Evolutionary conservation across 2,797 vertebrate genomes (phyloP).

Genomic region (Acomys russatus): DNA sequence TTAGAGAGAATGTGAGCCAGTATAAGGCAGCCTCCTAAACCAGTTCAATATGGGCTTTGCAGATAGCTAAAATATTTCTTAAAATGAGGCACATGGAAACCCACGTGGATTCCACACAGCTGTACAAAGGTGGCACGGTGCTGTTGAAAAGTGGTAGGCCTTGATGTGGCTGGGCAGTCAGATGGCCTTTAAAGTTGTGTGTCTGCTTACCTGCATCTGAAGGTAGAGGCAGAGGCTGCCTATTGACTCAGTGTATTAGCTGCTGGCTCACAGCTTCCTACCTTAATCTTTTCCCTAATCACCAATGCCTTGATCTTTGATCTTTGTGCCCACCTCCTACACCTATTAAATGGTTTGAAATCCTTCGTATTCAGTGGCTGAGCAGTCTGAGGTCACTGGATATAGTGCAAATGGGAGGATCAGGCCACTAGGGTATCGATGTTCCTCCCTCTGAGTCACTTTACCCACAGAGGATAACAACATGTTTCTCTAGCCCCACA

Average conservation of each 20-base stretch:
- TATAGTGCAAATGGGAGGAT: background rate
- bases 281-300: background rate
- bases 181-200: background rate
- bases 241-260: background rate
- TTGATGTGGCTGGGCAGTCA: background rate
- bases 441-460: background rate
- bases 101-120: background rate
- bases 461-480: background rate
- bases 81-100: background rate
- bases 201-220: background rate
- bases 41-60: background rate
- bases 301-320: too few relatives aligned
- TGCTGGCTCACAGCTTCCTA: background rate
- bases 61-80: background rate
- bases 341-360: background rate
- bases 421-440: background rate
- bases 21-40: background rate
- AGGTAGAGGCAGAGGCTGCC: background rate
- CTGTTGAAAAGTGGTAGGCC: background rate
- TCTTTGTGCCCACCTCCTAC: background rate
- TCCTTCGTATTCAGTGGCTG: background rate
- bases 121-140: background rate
- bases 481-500: background rate
- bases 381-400: background rate
- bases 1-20: background rate